Evolutionary conservation across 1,140 invertebrate genomes (phyloP).

Genomic region (Drosophila ambigua): DNA sequence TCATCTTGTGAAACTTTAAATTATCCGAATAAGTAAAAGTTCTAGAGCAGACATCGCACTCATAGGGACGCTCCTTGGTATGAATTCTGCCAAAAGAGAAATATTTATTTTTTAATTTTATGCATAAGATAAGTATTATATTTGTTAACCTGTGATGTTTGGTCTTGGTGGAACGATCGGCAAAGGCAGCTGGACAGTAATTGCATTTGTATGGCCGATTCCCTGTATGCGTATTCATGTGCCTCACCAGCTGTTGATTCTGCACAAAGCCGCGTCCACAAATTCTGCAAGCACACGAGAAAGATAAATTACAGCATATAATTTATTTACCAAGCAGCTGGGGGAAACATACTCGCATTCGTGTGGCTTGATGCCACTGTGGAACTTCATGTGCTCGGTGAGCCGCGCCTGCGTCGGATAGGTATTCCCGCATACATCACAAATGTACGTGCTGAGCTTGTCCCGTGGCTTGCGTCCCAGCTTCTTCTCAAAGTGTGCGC

Average conservation of each 20-base stretch:
- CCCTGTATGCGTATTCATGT: conserved; percentile 81
- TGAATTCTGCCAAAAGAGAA: conserved; percentile 84
- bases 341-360: conserved; percentile 74
- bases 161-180: conserved; percentile 86
- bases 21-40: conserved; percentile 89
- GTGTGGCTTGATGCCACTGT: conserved; percentile 72
- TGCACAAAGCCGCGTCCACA: conserved; percentile 77
- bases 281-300: conserved; percentile 44
- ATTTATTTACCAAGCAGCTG: too few relatives aligned
- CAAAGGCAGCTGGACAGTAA: conserved; percentile 88
- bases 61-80: conserved; percentile 90
- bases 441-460: conserved; percentile 65
- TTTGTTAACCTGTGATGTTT: conserved; percentile 85
- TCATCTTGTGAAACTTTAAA: conserved; percentile 86
- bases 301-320: rapidly evolving
- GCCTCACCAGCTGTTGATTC: conserved; percentile 73
- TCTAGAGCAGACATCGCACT: conserved; percentile 88
- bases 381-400: conserved; percentile 79
- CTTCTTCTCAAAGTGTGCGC: conserved; percentile 32
- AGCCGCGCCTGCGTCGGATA: conserved; percentile 74
- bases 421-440: conserved; percentile 79
- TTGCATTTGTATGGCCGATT: conserved; percentile 88
- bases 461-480: conserved; percentile 58
- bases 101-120: background rate
- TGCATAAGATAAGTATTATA: background rate